A percentile compares a stretch with the other conserved stretches of the same genome.
phyloP scores from a whole-genome alignment of 2,797 vertebrate genomes.

The Sus cebifrons region DNA sequence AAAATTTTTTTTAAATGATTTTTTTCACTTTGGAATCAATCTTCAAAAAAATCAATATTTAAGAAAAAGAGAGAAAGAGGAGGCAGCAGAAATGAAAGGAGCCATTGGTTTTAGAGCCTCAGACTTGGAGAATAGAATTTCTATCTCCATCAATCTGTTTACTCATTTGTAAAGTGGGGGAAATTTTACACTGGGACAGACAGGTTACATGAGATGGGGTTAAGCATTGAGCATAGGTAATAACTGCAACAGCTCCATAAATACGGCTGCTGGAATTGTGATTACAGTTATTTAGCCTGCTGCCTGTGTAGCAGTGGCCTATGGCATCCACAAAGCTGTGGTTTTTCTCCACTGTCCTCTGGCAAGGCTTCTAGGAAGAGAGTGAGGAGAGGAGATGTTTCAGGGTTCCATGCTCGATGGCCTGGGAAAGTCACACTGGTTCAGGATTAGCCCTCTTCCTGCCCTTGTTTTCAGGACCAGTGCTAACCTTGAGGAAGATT shows the following conservation, averaged over 20 bases:
- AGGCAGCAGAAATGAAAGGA: not conserved
- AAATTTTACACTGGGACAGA: not conserved
- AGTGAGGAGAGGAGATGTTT: not conserved
- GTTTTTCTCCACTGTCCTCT: not conserved
- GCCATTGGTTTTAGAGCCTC: accelerated
- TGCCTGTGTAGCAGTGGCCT: no score
- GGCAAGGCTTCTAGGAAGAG: not conserved
- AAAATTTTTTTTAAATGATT: no score
- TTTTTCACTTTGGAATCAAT: no score
- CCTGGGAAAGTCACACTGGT: not conserved
- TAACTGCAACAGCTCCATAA: not conserved
- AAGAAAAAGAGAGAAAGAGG: no score
- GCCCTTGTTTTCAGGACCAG: not conserved
- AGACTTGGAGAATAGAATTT: not conserved
- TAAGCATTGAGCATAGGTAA: not conserved
- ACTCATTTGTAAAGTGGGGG: not conserved
- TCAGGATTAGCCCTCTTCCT: not conserved
- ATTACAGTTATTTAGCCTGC: not conserved
- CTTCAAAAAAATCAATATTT: no score
- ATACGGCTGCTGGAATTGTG: accelerated
- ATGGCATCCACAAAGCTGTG: accelerated
- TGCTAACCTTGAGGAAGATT: not conserved
- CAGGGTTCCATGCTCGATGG: not conserved
- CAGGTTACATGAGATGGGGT: not conserved
- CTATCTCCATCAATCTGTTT: not conserved